Base-by-base conservation (phyloP, 2,113 vertebrate genomes). In the Atlantisia rogersi region DNA sequence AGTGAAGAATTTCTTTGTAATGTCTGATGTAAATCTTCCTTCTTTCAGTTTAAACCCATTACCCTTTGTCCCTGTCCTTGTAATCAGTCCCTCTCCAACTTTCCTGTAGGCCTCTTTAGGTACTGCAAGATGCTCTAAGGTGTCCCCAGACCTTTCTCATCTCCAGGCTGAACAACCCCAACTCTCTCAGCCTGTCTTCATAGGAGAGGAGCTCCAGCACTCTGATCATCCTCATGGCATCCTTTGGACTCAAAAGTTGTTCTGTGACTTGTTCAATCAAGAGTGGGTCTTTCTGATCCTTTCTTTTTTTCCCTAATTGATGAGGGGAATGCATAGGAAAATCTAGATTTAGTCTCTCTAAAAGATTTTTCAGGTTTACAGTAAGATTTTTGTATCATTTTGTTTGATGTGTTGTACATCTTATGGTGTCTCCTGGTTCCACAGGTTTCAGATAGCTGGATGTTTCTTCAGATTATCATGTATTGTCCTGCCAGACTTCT, bases 381-480 rank as follows among this genome's bases (percentile, higher is more conserved):
- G 8, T 40, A 82, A 40, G 8, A 4, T 81, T 73, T 58, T 78
- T 15, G 4, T 8, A 25, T 37, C 42, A 12, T 29, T 85, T 88
- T 76, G 2, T 26, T 42, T 48, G 32, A 11, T 53, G 9, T 12
- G 90, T 73, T 59, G 15, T 24, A 58, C 2, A 2, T 40, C 44
- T 46, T 39, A 14, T 20, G 28, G 14, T 19, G 1, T 64, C 62
- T 86, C 12, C 6, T 0, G 0, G 5, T 60, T 62, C 42, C 37
- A 50, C 28, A 25, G 42, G 32, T 15, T 88, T 80, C 58, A 37
- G 20, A 20, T 39, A 39, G 28, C 22, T 55, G n/a, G 8, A 15
- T 18, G 5, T 52, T 83, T 63, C 59, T 60, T 60, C 52, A 82
- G n/a, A 44, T 31, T 76, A 2, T 53, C 63, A 2, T 29, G 2